Conservation (phyloP, 1,140 invertebrate species). For the Anadara kagoshimensis region DNA sequence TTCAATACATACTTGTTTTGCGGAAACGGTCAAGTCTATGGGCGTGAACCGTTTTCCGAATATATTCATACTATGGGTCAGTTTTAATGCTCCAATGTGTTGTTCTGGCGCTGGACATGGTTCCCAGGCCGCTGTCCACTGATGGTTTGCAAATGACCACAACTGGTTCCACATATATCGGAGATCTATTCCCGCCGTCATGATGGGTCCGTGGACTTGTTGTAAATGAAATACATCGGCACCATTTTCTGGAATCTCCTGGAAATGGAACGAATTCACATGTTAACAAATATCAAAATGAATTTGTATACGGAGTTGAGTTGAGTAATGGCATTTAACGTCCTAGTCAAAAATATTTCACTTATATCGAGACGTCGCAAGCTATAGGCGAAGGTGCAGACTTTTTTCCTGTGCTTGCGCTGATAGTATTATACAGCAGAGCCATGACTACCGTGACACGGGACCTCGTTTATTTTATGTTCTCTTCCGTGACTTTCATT, state of each 20-base stretch:
- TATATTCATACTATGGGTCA: slow-evolving; percentile 78
- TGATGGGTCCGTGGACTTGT: slow-evolving; percentile 81
- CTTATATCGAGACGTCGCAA: too few species aligned
- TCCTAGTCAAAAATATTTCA: too few species aligned
- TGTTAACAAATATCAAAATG: too few species aligned
- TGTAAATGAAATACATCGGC: slow-evolving; percentile 87
- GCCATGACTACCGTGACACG: too few species aligned
- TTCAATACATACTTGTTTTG: slow-evolving; percentile 75
- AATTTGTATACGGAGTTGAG: too few species aligned
- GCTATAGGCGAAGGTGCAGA: too few species aligned
- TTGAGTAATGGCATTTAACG: too few species aligned
- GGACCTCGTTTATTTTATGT: too few species aligned
- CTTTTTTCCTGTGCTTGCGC: too few species aligned
- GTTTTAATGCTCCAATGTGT: slow-evolving; percentile 79
- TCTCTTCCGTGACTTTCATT: too few species aligned
- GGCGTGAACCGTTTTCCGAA: slow-evolving; percentile 76
- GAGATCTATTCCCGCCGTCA: slow-evolving; percentile 78
- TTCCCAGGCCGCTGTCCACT: slow-evolving; percentile 73
- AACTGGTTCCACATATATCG: slow-evolving; percentile 69
- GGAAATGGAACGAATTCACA: too few species aligned
- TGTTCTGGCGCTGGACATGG: slow-evolving; percentile 63
- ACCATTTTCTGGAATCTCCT: slow-evolving; percentile 95
- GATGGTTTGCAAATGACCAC: slow-evolving; percentile 71
- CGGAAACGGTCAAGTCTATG: slow-evolving; percentile 77
- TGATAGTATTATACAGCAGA: too few species aligned